These are phyloP conservation scores for Hydractinia symbiolongicarpus DNA, from an alignment of 30 jellyfish, hydroid and myxozoan species.

Conservation along the genomic window DNA sequence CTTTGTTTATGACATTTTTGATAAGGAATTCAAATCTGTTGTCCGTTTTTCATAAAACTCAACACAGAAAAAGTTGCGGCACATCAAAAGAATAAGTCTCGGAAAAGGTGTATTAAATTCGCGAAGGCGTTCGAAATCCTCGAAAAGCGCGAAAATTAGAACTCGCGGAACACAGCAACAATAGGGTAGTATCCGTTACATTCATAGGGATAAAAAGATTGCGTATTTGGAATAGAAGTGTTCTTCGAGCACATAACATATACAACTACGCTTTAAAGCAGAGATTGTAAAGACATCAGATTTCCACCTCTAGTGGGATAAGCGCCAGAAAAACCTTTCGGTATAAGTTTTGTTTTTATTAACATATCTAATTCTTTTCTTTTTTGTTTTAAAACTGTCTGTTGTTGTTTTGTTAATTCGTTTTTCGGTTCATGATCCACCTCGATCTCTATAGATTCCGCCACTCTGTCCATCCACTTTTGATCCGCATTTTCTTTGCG, in stretches of 20 bases:
- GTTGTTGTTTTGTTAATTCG: slow-evolving; percentile 20
- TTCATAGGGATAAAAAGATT: neutral
- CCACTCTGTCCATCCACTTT: slow-evolving; percentile 58
- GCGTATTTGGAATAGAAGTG: neutral
- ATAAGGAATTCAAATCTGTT: too few species aligned
- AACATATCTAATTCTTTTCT: slow-evolving; percentile 38
- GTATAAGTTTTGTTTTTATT: slow-evolving; percentile 47
- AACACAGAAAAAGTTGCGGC: too few species aligned
- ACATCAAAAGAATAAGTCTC: too few species aligned
- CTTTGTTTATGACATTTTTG: too few species aligned
- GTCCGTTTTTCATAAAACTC: too few species aligned
- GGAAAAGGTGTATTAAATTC: too few species aligned
- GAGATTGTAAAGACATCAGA: slow-evolving; percentile 7
- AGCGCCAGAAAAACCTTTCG: slow-evolving; percentile 80
- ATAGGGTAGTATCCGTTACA: neutral
- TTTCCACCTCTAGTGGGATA: slow-evolving; percentile 73
- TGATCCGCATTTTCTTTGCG: slow-evolving; percentile 40
- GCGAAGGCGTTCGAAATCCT: too few species aligned
- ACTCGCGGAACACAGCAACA: neutral
- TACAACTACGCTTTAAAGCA: neutral
- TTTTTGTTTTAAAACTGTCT: neutral
- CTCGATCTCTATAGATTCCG: slow-evolving; percentile 70
- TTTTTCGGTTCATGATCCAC: slow-evolving; percentile 33
- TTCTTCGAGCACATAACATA: neutral
- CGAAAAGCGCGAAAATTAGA: too few species aligned